Percentiles rank a stretch among this genome's conserved stretches.
phyloP scores from a whole-genome alignment of 1,140 invertebrate species.

The Drosophila albomicans region DNA sequence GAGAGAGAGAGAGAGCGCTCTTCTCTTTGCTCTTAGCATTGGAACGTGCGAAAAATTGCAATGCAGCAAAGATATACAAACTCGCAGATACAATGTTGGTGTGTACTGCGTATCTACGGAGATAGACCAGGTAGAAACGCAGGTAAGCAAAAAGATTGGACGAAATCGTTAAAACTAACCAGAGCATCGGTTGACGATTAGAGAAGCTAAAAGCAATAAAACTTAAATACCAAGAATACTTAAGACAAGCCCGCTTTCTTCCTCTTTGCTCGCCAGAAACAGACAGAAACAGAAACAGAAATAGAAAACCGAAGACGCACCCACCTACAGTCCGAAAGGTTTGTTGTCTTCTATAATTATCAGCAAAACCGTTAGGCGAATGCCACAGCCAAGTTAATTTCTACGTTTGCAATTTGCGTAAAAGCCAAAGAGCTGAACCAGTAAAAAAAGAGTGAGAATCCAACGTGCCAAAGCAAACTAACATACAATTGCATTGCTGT shows the following conservation, averaged over 20 bases:
- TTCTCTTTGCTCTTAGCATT: slow-evolving; percentile 18
- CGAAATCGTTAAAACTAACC: slow-evolving; percentile 1
- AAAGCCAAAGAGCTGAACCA: slow-evolving; percentile 21
- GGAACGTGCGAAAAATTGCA: slow-evolving; percentile 72
- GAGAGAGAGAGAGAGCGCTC: slow-evolving; percentile 17
- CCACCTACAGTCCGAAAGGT: not conserved
- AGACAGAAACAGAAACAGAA: not conserved
- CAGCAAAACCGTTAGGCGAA: slow-evolving; percentile 22
- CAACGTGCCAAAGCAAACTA: slow-evolving; percentile 4
- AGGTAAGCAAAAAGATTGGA: slow-evolving; percentile 28
- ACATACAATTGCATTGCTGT: slow-evolving; percentile 19
- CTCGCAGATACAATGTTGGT: not conserved
- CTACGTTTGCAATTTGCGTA: slow-evolving; percentile 22
- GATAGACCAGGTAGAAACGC: slow-evolving; percentile 29
- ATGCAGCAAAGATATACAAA: slow-evolving; percentile 41
- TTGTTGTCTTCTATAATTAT: slow-evolving; percentile 8
- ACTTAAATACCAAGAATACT: slow-evolving; percentile 18
- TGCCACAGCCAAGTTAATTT: slow-evolving; percentile 16
- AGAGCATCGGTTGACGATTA: slow-evolving; percentile 26
- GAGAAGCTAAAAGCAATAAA: slow-evolving; percentile 24
- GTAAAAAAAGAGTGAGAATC: slow-evolving; percentile 10
- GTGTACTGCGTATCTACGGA: not conserved
- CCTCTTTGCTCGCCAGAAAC: not conserved
- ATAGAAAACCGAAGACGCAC: not conserved
- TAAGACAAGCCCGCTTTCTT: slow-evolving; percentile 13